Percentiles rank a stretch among this genome's conserved stretches.
phyloP scores from a whole-genome alignment of 2,113 vertebrate genomes.

The Platanista minor region DNA sequence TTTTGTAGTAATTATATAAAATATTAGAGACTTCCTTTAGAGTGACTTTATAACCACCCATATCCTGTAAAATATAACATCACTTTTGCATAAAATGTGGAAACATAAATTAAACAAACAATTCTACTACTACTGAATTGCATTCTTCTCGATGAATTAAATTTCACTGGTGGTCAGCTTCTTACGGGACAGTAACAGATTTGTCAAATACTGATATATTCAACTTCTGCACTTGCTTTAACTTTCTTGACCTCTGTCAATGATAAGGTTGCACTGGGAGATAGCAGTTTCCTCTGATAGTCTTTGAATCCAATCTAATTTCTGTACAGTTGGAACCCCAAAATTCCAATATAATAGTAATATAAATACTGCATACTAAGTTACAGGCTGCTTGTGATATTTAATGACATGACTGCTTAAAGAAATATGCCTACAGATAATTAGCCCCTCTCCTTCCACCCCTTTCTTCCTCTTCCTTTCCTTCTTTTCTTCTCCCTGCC shows the following conservation, averaged over 20 bases:
- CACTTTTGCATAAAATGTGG: background rate
- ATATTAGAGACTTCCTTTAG: background rate
- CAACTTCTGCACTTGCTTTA: background rate
- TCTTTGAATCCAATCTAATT: background rate
- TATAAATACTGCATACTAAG: background rate
- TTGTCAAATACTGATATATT: background rate
- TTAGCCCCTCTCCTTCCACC: background rate
- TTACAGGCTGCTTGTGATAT: background rate
- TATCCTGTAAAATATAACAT: background rate
- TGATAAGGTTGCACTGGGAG: background rate
- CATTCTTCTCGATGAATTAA: background rate
- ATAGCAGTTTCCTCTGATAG: background rate
- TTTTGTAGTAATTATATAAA: background rate
- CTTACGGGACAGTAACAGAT: background rate
- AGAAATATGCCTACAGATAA: background rate
- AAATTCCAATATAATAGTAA: background rate
- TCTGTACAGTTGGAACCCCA: background rate
- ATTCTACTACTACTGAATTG: background rate
- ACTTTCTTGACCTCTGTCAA: background rate
- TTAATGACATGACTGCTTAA: background rate
- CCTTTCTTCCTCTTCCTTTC: background rate
- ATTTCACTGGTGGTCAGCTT: background rate
- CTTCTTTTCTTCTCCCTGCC: background rate
- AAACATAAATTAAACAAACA: background rate
- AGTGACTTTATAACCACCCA: background rate